These are phyloP conservation scores for Mobula birostris DNA, from an alignment of 2,113 vertebrate genomes.

Conservation along the genomic window DNA sequence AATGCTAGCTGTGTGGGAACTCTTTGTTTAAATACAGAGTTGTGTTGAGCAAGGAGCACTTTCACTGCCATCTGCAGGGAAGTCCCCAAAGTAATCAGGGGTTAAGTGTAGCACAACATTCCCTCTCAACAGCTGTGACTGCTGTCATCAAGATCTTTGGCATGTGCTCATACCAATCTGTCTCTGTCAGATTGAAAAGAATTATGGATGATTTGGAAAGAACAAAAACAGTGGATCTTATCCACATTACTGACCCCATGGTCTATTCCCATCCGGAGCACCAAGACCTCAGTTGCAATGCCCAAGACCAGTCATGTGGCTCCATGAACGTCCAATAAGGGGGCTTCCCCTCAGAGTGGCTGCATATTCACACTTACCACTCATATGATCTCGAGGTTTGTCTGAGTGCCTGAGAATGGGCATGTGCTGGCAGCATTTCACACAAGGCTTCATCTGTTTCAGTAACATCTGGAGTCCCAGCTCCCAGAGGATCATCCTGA, in stretches of 20 bases:
- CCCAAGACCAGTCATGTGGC: not conserved
- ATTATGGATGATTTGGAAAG: conserved; percentile 11
- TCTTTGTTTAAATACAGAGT: not conserved
- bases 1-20: not conserved
- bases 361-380: not conserved
- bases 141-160: conserved; percentile 12
- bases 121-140: conserved; percentile 15
- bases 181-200: conserved; percentile 20
- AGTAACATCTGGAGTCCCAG: conserved; percentile 10
- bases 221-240: not conserved
- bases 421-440: not conserved
- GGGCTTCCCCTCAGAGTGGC: not conserved
- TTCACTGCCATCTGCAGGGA: not conserved
- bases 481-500: not conserved
- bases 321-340: not conserved
- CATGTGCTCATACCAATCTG: not conserved
- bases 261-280: not conserved
- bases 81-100: conserved; percentile 5
- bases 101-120: not conserved
- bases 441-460: not conserved
- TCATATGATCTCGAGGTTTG: not conserved
- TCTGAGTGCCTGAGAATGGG: not conserved
- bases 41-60: not conserved
- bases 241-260: not conserved
- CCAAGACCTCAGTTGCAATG: not conserved